Percentiles rank a stretch among this genome's conserved stretches.
Evolutionary conservation across 2,797 vertebrate species (phyloP).

Genomic region (Telmatherina bonti): DNA sequence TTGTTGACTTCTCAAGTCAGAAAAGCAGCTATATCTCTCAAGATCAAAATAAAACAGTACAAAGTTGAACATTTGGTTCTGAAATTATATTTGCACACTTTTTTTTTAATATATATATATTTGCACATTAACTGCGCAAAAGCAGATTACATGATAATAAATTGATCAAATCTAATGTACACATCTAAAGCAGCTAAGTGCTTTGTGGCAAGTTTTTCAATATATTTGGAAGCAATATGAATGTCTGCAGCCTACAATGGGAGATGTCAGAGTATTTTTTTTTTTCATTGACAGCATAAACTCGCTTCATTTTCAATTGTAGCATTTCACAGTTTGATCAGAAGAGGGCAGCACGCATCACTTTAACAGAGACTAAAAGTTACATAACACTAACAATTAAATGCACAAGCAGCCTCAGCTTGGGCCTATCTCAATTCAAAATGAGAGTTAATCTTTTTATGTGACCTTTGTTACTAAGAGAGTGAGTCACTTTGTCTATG

Average conservation of each 20-base stretch:
- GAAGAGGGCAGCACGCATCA: conserved; percentile 42
- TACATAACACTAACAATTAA: conserved; percentile 31
- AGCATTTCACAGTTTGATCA: conserved; percentile 44
- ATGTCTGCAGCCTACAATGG: conserved; percentile 4
- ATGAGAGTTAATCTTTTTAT: conserved; percentile 53
- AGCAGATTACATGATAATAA: neutral
- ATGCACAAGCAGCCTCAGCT: conserved; percentile 26
- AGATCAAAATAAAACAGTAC: neutral
- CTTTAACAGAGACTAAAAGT: conserved; percentile 22
- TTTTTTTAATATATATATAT: too few species aligned
- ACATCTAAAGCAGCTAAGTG: neutral
- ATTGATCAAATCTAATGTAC: neutral
- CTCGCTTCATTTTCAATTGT: neutral
- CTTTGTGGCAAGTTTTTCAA: neutral
- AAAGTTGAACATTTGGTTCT: neutral
- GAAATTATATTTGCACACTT: neutral
- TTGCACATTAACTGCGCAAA: neutral
- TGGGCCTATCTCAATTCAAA: conserved; percentile 10
- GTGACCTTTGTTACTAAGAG: conserved; percentile 26
- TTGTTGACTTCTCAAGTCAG: conserved; percentile 15
- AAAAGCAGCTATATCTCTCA: conserved; percentile 2
- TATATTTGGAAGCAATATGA: conserved; percentile 12
- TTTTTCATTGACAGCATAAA: conserved; percentile 5
- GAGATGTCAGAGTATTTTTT: conserved; percentile 6
- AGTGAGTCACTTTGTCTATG: conserved; percentile 15